Conservation (phyloP, 2,797 vertebrate species). For the Echeneis naucrates region DNA sequence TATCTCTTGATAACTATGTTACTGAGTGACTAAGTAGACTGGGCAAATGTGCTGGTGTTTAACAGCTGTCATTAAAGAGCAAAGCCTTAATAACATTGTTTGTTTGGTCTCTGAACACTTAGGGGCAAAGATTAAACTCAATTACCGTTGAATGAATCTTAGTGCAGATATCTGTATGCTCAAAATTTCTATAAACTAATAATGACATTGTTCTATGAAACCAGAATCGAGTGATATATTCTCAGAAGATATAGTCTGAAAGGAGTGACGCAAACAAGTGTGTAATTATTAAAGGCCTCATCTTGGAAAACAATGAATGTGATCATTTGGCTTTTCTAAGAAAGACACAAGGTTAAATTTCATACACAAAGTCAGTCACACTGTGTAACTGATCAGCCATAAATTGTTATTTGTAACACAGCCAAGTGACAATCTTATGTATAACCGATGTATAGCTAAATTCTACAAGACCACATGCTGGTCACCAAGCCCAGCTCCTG, state of each 20-base stretch:
- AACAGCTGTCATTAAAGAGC: conserved; percentile 47
- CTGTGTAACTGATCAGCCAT: background rate
- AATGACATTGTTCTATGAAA: background rate
- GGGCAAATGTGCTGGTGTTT: conserved; percentile 38
- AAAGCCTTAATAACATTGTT: conserved; percentile 43
- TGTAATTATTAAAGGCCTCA: conserved; percentile 41
- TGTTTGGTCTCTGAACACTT: conserved; percentile 33
- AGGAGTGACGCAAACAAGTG: conserved; percentile 35
- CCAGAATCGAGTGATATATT: conserved; percentile 4
- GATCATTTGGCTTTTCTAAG: conserved; percentile 5
- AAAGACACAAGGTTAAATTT: conserved; percentile 27
- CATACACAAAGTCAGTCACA: conserved; percentile 7
- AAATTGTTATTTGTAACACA: conserved; percentile 3
- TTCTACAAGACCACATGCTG: too few relatives aligned
- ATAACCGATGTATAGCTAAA: too few relatives aligned
- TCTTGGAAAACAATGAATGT: conserved; percentile 21
- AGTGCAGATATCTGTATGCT: background rate
- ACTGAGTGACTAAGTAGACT: conserved; percentile 68
- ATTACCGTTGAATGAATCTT: background rate
- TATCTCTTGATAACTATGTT: conserved; percentile 74
- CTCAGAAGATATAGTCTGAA: conserved; percentile 20
- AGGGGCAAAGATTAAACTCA: conserved; percentile 34
- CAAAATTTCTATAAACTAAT: background rate
- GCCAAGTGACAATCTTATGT: conserved; percentile 7
- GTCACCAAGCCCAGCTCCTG: too few relatives aligned